A percentile compares a stretch with the other conserved stretches of the same genome.
Conservation (phyloP, 2,888 invertebrate species). For the Saturnia japonica region DNA sequence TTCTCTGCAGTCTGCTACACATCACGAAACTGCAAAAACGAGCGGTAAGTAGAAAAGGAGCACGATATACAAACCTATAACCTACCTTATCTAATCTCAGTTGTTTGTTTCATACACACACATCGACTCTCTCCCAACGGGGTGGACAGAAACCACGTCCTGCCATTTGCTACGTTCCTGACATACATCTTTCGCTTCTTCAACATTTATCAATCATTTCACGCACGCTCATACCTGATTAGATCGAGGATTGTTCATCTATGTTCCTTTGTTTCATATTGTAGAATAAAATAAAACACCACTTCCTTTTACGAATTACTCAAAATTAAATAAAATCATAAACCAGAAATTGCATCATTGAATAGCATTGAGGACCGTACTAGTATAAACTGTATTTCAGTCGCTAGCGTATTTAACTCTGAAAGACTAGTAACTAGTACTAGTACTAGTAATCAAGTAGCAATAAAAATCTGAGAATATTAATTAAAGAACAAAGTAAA, state of each 20-base stretch:
- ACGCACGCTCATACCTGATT: too few species aligned
- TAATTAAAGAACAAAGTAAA: not conserved
- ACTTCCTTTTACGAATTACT: not conserved
- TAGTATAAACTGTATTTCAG: too few species aligned
- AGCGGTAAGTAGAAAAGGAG: not conserved
- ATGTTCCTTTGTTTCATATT: not conserved
- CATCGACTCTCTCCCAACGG: too few species aligned
- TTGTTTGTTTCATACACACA: not conserved
- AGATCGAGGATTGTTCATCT: too few species aligned
- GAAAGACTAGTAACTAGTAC: too few species aligned
- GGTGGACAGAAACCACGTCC: too few species aligned
- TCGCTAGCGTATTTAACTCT: too few species aligned
- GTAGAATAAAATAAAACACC: not conserved
- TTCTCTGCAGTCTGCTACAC: not conserved
- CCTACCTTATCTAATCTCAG: not conserved
- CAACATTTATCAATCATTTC: too few species aligned
- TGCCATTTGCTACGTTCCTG: too few species aligned
- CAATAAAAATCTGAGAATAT: too few species aligned
- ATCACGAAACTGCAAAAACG: not conserved
- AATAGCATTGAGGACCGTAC: not conserved
- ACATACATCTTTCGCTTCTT: too few species aligned
- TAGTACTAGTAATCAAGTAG: too few species aligned
- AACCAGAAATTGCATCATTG: not conserved
- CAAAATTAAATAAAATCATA: not conserved
- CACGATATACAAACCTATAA: not conserved